Evolutionary conservation across 2,113 vertebrate genomes (phyloP), one percentile per base, ranked within the genome.

Genomic region (Hystrix brachyura): DNA sequence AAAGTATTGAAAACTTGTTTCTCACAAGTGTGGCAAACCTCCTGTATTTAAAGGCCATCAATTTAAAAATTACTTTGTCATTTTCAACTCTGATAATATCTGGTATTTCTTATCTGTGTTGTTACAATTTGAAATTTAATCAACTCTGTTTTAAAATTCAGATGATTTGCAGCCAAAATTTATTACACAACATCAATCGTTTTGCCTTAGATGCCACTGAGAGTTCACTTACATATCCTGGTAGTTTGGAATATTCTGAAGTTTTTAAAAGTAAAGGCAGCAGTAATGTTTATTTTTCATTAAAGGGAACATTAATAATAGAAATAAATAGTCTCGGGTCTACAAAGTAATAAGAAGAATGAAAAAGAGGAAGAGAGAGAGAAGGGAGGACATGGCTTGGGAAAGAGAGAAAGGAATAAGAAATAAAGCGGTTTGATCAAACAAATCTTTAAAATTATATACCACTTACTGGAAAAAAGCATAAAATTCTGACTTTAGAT

Each of bases 401-500:
- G 67, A 85, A 10, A 53, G 34, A 64, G 25, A 57, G 53, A 67
- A 38, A 84, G 83, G 38, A 82, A 51, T 84, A 72, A 82, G n/a
- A 79, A 10, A 74, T 3, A 55, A n/a, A 27, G 64, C 74, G 81
- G 12, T 83, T 76, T 88, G 7, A 18, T 83, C 74, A 84, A 84
- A 19, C 18, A 95, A 59, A 89, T 43, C 34, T 90, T 94, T 90
- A 15, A 95, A 84, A 95, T 90, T 89, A 97, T 94, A 82, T 57
- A 93, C 82, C 96, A 48, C 93, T 78, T 69, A 96, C 86, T 78
- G 88, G 79, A 76, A 72, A 97, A 97, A 95, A 79, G 46, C 92
- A 95, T 96, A 84, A 98, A 97, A 94, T 85, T 97, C 81, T 65
- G 67, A 97, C 74, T 94, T 76, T 64, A 79, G 96, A 98, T 90